A percentile compares a stretch with the other conserved stretches of the same genome.
Evolutionary conservation across 2,797 vertebrate genomes (phyloP).

Genomic region (Scleropages formosus): DNA sequence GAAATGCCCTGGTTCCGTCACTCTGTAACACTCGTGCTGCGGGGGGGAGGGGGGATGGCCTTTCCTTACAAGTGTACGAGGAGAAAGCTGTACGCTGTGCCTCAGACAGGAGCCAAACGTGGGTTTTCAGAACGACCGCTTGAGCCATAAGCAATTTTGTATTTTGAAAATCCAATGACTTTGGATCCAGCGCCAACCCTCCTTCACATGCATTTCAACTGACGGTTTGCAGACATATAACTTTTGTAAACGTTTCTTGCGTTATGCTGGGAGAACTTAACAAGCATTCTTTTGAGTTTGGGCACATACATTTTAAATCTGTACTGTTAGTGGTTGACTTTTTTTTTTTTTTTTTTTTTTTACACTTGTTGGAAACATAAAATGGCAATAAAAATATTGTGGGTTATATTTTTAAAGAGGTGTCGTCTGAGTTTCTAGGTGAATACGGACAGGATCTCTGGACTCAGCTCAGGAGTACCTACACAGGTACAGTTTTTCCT

Average conservation of each 20-base stretch:
- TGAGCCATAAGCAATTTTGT: slow-evolving; percentile 45
- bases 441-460: not conserved
- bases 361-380: slow-evolving; percentile 73
- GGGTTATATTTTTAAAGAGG: slow-evolving; percentile 79
- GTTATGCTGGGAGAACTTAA: slow-evolving; percentile 53
- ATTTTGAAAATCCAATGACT: slow-evolving; percentile 25
- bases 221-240: slow-evolving; percentile 39
- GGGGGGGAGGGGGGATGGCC: slow-evolving; percentile 36
- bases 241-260: slow-evolving; percentile 28
- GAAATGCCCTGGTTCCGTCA: slow-evolving; percentile 62
- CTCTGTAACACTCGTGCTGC: slow-evolving; percentile 35
- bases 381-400: slow-evolving; percentile 90
- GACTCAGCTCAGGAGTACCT: not conserved
- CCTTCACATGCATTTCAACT: slow-evolving; percentile 35
- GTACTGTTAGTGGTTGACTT: slow-evolving; percentile 49
- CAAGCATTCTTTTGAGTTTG: slow-evolving; percentile 48
- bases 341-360: slow-evolving; percentile 43
- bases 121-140: slow-evolving; percentile 56
- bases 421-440: slow-evolving; percentile 40
- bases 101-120: slow-evolving; percentile 40
- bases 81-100: slow-evolving; percentile 12
- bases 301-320: slow-evolving; percentile 53
- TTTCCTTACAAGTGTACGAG: slow-evolving; percentile 29
- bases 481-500: not conserved
- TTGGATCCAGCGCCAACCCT: slow-evolving; percentile 48